These are phyloP conservation scores for Melanotaenia duboulayi DNA, from an alignment of 2,113 vertebrate species.

Conservation along the genomic window DNA sequence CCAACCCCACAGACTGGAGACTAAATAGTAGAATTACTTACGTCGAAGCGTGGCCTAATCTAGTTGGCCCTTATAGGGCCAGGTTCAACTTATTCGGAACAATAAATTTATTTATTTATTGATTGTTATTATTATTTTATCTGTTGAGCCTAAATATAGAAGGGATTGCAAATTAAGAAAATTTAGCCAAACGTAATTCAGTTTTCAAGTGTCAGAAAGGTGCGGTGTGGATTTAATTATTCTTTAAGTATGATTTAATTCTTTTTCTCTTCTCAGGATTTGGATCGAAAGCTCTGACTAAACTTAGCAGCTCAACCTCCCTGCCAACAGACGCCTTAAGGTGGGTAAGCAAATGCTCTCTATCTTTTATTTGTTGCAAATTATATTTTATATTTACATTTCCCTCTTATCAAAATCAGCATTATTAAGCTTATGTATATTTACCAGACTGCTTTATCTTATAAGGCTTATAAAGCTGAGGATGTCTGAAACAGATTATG, in stretches of 20 bases:
- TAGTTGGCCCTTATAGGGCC: too few relatives aligned
- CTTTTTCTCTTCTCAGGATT: constrained; percentile 77
- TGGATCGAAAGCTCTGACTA: constrained; percentile 82
- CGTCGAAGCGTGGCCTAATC: too few relatives aligned
- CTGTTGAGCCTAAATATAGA: too few relatives aligned
- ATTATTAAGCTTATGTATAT: constrained; percentile 38
- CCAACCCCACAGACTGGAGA: too few relatives aligned
- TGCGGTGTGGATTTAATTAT: neutral
- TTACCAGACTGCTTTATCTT: constrained; percentile 33
- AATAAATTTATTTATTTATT: too few relatives aligned
- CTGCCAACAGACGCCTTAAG: constrained; percentile 85
- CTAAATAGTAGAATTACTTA: too few relatives aligned
- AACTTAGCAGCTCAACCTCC: constrained; percentile 82
- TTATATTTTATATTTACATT: neutral
- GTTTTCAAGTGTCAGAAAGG: too few relatives aligned
- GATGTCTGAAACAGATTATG: constrained; percentile 60
- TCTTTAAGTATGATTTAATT: neutral
- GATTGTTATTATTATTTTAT: too few relatives aligned
- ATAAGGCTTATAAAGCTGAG: constrained; percentile 42
- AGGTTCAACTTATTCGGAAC: too few relatives aligned
- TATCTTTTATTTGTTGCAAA: neutral
- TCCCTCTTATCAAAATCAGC: constrained; percentile 22
- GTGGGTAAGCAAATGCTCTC: constrained; percentile 73
- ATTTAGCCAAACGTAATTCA: neutral
- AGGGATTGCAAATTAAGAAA: neutral